Base-by-base conservation (phyloP, 2,113 vertebrate species). In the Calonectris borealis region DNA sequence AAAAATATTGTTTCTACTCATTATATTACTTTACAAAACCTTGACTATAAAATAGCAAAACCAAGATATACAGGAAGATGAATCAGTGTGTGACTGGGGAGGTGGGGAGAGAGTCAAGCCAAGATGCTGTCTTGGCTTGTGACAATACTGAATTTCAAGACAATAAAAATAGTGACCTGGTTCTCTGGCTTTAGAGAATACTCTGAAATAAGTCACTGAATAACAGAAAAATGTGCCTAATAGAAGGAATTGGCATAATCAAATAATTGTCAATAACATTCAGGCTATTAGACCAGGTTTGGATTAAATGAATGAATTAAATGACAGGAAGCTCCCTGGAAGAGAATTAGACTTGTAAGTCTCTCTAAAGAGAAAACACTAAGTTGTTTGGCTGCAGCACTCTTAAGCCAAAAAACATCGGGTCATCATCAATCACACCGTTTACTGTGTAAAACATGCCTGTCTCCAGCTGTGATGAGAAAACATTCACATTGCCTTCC, bases 391-490 rank as follows among this genome's bases (percentile, higher is more conserved):
- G 72, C 83, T 88, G 65, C 82, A 88, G 79, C 26, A 58, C 36
- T 75, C 46, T 34, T 29, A 42, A 62, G 82, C n/a, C 91, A 92
- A 77, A 89, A 88, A 58, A 34, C 73, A 87, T 6, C 90, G 87
- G 88, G 90, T 60, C 65, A 21, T 57, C 87, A 96, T 94, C 79
- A 96, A 18, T 88, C 85, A 72, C 55, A 31, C n/a, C 68, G 69
- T 13, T 72, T 89, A 60, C 78, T 84, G 86, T 68, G 68, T 77
- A 62, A 72, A 95, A 77, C 88, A 93, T 48, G 75, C 72, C 46
- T 36, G 57, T 48, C 88, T 90, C 85, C 91, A 92, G 85, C 83
- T 95, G 91, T 8, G 44, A 96, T 62, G 38, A 89, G 60, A 79
- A 88, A 70, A 88, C 60, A 88, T 36, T 68, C 84, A 16, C 79